Percentiles rank a stretch among this genome's conserved stretches.
These are phyloP conservation scores for Pinctada fucata DNA, from an alignment of 2,888 invertebrate species.

Conservation along the genomic window DNA sequence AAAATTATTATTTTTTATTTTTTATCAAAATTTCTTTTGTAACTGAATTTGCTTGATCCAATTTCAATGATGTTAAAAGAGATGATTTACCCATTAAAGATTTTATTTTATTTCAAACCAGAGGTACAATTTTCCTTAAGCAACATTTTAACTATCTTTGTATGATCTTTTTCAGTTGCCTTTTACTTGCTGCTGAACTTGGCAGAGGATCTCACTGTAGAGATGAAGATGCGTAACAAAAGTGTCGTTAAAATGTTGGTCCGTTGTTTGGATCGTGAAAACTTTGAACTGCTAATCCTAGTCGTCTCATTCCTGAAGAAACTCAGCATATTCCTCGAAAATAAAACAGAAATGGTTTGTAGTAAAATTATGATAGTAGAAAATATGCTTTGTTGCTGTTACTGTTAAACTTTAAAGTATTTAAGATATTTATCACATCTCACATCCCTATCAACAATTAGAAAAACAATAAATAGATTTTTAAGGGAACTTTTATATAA, in stretches of 20 bases:
- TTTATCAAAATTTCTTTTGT: no score
- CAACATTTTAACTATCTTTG: no score
- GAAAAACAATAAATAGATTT: no score
- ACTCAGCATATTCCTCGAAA: conserved; percentile 94
- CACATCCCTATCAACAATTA: no score
- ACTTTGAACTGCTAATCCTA: conserved; percentile 91
- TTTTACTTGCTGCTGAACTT: conserved; percentile 95
- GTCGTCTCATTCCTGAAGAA: conserved; percentile 96
- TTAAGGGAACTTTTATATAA: no score
- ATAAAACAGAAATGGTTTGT: conserved; percentile 91
- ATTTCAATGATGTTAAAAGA: no score
- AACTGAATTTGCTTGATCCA: no score
- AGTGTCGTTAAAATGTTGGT: conserved; percentile 92
- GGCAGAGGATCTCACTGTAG: conserved; percentile 95
- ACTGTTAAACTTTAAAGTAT: not conserved
- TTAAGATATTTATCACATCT: not conserved
- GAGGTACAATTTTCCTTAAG: no score
- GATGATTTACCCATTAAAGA: no score
- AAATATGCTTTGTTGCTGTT: not conserved
- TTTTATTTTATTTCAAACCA: no score
- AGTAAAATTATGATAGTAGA: not conserved
- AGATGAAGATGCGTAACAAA: conserved; percentile 97
- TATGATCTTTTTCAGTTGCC: conserved; percentile 81
- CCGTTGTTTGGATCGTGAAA: conserved; percentile 92
- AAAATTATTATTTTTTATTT: no score